Conservation (phyloP, 2,113 vertebrate genomes). For the Microtus montanus region DNA sequence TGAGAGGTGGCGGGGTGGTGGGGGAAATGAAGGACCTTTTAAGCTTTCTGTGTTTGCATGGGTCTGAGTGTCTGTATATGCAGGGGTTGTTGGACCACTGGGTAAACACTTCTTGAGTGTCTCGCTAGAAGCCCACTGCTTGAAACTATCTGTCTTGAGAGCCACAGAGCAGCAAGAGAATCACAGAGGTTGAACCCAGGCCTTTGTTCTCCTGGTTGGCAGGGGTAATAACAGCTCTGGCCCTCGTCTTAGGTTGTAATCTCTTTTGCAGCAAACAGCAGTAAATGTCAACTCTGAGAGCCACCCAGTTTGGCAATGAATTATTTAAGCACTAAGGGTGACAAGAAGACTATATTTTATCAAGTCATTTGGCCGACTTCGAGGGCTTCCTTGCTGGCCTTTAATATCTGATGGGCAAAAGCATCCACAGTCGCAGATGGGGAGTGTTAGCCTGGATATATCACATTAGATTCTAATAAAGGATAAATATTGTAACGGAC, state of each 20-base stretch:
- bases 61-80: conserved; percentile 42
- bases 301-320: conserved; percentile 83
- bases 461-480: conserved; percentile 38
- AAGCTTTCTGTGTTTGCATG: conserved; percentile 30
- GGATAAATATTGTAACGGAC: conserved; percentile 42
- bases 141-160: conserved; percentile 59
- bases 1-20: background rate
- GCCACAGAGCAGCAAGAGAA: conserved; percentile 1
- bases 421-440: conserved; percentile 79
- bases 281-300: conserved; percentile 82
- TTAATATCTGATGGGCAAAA: conserved; percentile 82
- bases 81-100: conserved; percentile 19
- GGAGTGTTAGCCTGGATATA: conserved; percentile 70
- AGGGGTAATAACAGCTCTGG: conserved; percentile 76
- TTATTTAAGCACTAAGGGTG: conserved; percentile 83
- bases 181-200: conserved; percentile 61
- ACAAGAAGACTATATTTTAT: conserved; percentile 83
- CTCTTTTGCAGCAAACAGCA: conserved; percentile 75
- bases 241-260: conserved; percentile 67
- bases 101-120: conserved; percentile 49
- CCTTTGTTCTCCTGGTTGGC: conserved; percentile 68
- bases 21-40: background rate
- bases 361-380: conserved; percentile 66
- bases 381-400: conserved; percentile 76
- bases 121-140: conserved; percentile 54